Evolutionary conservation across 1,140 invertebrate species (phyloP).

Genomic region (Atta texana): DNA sequence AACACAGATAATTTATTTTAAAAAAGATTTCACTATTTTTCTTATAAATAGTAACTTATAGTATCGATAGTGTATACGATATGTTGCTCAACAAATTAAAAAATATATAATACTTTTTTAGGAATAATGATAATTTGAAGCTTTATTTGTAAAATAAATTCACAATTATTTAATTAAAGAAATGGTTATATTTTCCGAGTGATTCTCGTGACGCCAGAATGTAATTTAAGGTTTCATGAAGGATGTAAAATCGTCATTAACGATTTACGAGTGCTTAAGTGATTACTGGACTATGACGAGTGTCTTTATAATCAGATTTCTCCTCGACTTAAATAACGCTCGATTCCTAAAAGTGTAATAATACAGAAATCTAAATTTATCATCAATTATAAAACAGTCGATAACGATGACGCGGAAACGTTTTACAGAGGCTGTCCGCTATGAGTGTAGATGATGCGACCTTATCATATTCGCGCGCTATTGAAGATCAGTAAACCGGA

Average conservation of each 20-base stretch:
- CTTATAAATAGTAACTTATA: not conserved
- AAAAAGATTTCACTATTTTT: not conserved
- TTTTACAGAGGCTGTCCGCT: not conserved
- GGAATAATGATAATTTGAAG: not conserved
- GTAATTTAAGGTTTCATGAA: conserved; percentile 2
- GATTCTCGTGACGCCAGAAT: not conserved
- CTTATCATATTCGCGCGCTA: conserved; percentile 26
- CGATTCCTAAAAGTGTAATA: not conserved
- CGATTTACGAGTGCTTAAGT: not conserved
- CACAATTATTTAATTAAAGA: not conserved
- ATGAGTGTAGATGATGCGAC: not conserved
- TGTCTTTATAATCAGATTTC: not conserved
- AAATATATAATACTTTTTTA: not conserved
- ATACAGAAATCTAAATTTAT: not conserved
- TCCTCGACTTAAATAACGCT: not conserved
- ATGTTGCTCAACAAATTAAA: not conserved
- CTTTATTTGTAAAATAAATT: conserved; percentile 20
- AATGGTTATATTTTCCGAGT: not conserved
- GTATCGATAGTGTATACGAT: not conserved
- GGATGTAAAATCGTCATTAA: conserved; percentile 22
- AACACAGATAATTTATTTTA: not conserved
- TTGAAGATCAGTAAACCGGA: conserved; percentile 67
- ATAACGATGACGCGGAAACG: not conserved
- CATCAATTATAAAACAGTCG: not conserved
- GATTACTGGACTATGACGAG: not conserved